Evolutionary conservation across 2,888 invertebrate genomes (phyloP), one percentile per base, ranked within the genome.

Genomic region (Brachyptera putata): DNA sequence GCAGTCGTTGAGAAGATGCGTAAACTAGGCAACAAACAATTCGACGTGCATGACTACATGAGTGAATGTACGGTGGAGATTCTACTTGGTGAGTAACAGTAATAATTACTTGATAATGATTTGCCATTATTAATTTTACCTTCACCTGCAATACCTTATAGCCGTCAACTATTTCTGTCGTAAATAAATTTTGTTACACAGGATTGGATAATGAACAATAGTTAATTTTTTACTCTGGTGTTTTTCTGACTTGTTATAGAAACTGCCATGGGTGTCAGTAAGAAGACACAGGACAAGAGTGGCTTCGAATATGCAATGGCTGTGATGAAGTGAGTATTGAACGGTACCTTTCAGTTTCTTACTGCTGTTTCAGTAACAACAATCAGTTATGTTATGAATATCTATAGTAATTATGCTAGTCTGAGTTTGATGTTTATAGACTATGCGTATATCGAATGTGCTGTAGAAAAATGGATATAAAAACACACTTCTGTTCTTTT

Each of bases 251-350:
- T 58, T 63, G 61, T 57, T 74, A n/a, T 71, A 87, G 91, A 91
- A 80, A 91, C 91, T 36, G 91, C 90, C 0, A 91, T 91, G 91
- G 91, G 91, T 56, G 91, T 91, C 0, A 89, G 87, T 68, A 90
- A 89, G 72, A 83, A 80, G 65, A 89, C 90, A 0, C 87, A 86
- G 66, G 63, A 59, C 53, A 84, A 84, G 71, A 89, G 88, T 64
- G 89, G 90, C 37, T 87, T 84, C 69, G 91, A 91, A 74, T 91
- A 91, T 68, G 91, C 91, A 1, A 84, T 89, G 84, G 91, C 91
- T 64, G 91, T 91, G 3, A 91, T 91, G 90, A 89, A 91, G 80
- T 80, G 70, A 73, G 74, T 46, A 41, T 1, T 24, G 24, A 16
- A 5, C 21, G 30, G 30, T 7, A 11, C 30, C 5, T 11, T 7